A percentile compares a stretch with the other conserved stretches of the same genome.
Evolutionary conservation across 2,797 vertebrate genomes (phyloP).

Genomic region (Argyrosomus regius): DNA sequence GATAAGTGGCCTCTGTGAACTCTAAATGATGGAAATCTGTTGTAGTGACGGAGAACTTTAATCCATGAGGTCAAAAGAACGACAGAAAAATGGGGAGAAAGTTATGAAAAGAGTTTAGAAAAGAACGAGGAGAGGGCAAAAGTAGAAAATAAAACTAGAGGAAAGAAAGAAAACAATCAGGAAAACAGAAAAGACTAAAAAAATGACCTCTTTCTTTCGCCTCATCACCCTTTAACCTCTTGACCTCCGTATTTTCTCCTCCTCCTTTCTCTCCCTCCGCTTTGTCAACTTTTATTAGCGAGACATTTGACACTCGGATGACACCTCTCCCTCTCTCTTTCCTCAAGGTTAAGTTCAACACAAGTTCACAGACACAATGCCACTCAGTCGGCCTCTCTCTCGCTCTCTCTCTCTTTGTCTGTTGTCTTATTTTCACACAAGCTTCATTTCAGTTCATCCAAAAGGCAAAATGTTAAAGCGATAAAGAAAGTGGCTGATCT

Average conservation of each 20-base stretch:
- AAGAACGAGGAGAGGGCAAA: background rate
- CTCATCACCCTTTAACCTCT: constrained; percentile 43
- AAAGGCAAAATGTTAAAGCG: background rate
- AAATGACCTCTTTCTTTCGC: constrained; percentile 10
- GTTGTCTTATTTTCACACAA: background rate
- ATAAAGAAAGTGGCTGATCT: background rate
- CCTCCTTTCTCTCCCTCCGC: constrained; percentile 23
- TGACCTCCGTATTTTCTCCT: constrained; percentile 40
- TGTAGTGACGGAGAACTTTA: too few species aligned
- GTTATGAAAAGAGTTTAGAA: too few species aligned
- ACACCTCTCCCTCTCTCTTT: constrained; percentile 44
- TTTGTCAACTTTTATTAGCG: constrained; percentile 61
- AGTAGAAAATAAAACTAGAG: background rate
- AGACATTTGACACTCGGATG: constrained; percentile 50
- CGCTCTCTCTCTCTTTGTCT: background rate
- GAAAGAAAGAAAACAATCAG: fast-evolving
- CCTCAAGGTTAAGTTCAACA: constrained; percentile 62
- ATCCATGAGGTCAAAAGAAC: too few species aligned
- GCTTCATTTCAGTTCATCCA: background rate
- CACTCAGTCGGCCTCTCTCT: background rate
- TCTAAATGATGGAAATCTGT: too few species aligned
- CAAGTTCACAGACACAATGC: constrained; percentile 55
- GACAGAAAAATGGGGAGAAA: too few species aligned
- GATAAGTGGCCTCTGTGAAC: too few species aligned
- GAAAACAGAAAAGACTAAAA: background rate